Evolutionary conservation across 1,140 invertebrate species (phyloP).

Genomic region (Trichoplusia ni): DNA sequence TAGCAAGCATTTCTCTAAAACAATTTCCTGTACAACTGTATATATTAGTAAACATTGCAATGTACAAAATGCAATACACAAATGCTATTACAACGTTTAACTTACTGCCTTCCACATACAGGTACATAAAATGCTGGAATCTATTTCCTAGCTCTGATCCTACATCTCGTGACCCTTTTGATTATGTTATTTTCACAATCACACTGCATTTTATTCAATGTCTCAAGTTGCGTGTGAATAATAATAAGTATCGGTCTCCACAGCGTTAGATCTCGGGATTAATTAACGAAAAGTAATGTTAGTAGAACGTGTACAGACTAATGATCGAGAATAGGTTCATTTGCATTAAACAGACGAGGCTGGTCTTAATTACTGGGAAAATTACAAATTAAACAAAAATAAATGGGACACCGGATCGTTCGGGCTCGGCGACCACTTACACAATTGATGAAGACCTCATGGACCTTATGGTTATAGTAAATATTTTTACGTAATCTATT

Average conservation of each 20-base stretch:
- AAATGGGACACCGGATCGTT: slow-evolving; percentile 39
- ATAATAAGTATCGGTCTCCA: slow-evolving; percentile 42
- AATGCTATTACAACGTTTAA: background rate
- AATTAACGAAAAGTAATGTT: slow-evolving; percentile 77
- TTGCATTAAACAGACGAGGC: slow-evolving; percentile 74
- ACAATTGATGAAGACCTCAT: slow-evolving; percentile 40
- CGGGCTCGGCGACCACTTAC: slow-evolving; percentile 29
- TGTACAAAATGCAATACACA: background rate
- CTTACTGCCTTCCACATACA: background rate
- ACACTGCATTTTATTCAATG: slow-evolving; percentile 32
- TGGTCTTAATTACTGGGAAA: slow-evolving; percentile 59
- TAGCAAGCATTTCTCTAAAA: slow-evolving; percentile 1
- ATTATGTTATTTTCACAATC: slow-evolving; percentile 28
- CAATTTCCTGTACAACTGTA: background rate
- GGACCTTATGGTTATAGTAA: slow-evolving; percentile 20
- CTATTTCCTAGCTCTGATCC: background rate
- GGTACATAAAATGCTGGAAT: background rate
- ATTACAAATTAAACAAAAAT: slow-evolving; percentile 64
- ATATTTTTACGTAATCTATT: slow-evolving; percentile 25
- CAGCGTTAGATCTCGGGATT: slow-evolving; percentile 61
- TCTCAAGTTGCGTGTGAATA: slow-evolving; percentile 48
- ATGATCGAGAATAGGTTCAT: slow-evolving; percentile 77
- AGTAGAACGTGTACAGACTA: slow-evolving; percentile 73
- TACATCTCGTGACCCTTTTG: background rate
- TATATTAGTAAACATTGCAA: background rate